phyloP scores from a whole-genome alignment of 1,140 invertebrate genomes.

The Globodera ellingtonae region DNA sequence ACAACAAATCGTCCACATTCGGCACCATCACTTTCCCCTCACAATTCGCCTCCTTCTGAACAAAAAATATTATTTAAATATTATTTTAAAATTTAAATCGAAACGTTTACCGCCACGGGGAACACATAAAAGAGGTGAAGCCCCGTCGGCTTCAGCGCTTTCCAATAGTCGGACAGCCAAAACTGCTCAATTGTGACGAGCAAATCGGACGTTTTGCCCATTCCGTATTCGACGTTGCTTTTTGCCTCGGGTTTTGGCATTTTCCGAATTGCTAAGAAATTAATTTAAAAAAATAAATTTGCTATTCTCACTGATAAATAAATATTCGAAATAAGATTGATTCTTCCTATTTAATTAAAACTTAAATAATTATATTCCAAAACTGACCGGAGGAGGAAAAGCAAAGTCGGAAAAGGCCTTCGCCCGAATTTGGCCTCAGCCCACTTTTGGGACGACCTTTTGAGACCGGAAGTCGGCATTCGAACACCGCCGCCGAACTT shows the following conservation, averaged over 20 bases:
- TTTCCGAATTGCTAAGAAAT: slow-evolving; percentile 33
- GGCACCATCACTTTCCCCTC: slow-evolving; percentile 12
- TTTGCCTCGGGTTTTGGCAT: slow-evolving; percentile 30
- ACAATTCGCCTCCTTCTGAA: slow-evolving; percentile 4
- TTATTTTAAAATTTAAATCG: neutral
- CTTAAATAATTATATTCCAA: too few relatives aligned
- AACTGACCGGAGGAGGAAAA: neutral
- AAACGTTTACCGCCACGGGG: slow-evolving; percentile 27
- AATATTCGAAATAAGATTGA: neutral
- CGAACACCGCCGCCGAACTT: neutral
- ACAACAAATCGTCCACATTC: slow-evolving; percentile 1
- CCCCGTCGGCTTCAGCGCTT: slow-evolving; percentile 33
- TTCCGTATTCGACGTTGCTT: slow-evolving; percentile 22
- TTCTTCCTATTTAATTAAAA: neutral
- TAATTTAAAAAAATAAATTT: neutral
- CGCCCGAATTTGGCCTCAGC: neutral
- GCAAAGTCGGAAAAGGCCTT: neutral
- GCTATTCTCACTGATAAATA: too few relatives aligned
- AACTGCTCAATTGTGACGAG: slow-evolving; percentile 45
- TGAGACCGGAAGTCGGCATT: neutral
- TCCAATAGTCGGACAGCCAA: slow-evolving; percentile 42
- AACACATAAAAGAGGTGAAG: slow-evolving; percentile 43
- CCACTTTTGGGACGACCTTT: neutral
- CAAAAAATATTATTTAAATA: neutral
- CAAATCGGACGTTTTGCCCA: slow-evolving; percentile 21